These are phyloP conservation scores for Dysmachus trigonus DNA, from an alignment of 2,888 invertebrate species.

Conservation along the genomic window DNA sequence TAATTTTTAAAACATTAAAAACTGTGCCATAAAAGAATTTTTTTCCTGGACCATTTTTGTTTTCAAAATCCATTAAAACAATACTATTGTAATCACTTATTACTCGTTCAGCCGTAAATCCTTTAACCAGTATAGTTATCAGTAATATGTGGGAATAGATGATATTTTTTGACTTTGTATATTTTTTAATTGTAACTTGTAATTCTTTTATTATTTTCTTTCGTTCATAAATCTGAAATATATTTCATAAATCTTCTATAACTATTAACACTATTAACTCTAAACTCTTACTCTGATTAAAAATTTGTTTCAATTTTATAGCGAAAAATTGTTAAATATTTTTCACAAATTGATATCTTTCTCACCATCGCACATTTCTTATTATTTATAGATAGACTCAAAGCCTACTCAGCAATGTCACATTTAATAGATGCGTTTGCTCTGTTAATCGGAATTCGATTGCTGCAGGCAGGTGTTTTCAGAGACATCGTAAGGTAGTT, in stretches of 20 bases:
- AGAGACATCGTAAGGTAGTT: conserved; percentile 40
- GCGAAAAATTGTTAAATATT: not conserved
- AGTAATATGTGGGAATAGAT: too few relatives aligned
- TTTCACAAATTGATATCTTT: not conserved
- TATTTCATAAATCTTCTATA: not conserved
- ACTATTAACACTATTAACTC: too few relatives aligned
- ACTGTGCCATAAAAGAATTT: too few relatives aligned
- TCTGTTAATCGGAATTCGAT: conserved; percentile 6
- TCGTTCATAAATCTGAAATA: not conserved
- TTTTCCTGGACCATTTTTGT: too few relatives aligned
- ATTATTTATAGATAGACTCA: conserved; percentile 27
- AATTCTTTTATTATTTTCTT: not conserved
- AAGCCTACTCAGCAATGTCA: conserved; percentile 7
- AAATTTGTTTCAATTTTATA: too few relatives aligned
- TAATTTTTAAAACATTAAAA: too few relatives aligned
- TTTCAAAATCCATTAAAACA: too few relatives aligned
- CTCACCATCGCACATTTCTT: not conserved
- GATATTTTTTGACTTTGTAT: too few relatives aligned
- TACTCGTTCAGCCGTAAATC: too few relatives aligned
- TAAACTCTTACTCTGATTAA: too few relatives aligned
- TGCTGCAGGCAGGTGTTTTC: not conserved
- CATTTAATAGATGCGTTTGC: not conserved
- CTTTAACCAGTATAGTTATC: too few relatives aligned
- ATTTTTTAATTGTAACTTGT: not conserved
- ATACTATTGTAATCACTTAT: too few relatives aligned